Evolutionary conservation across 2,113 vertebrate genomes (phyloP).

Genomic region (Carollia perspicillata): DNA sequence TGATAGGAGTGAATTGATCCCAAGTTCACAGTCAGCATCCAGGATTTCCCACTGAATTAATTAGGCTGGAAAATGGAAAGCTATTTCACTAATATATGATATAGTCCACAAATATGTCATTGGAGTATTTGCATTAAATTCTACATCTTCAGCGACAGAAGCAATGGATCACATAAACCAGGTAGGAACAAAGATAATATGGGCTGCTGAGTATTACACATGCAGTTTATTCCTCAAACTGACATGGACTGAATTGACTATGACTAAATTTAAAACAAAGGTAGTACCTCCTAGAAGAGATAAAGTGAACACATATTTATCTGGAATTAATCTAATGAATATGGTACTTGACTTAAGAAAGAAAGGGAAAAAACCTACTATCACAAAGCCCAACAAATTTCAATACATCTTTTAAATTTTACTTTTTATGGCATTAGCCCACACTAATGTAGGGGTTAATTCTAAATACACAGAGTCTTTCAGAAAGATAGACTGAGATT

Average conservation of each 20-base stretch:
- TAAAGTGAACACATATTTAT: not conserved
- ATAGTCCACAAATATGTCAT: not conserved
- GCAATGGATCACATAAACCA: not conserved
- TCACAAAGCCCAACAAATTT: not conserved
- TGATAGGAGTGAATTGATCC: conserved; percentile 2
- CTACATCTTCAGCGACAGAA: not conserved
- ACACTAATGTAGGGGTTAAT: not conserved
- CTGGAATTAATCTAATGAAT: not conserved
- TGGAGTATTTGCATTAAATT: not conserved
- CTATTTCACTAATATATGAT: not conserved
- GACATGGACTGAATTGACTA: not conserved
- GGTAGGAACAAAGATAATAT: not conserved
- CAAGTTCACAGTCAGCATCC: not conserved
- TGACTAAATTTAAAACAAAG: not conserved
- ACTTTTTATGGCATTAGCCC: not conserved
- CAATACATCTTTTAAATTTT: not conserved
- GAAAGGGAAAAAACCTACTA: not conserved
- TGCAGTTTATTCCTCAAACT: not conserved
- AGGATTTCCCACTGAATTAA: not conserved
- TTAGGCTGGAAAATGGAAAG: conserved; percentile 18
- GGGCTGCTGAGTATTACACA: not conserved
- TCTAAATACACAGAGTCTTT: not conserved
- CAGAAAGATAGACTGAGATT: not conserved
- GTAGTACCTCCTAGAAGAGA: not conserved
- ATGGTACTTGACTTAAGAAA: not conserved